Evolutionary conservation across 2,113 vertebrate genomes (phyloP), one percentile per base, ranked within the genome.

Genomic region (Hemichromis elongatus): DNA sequence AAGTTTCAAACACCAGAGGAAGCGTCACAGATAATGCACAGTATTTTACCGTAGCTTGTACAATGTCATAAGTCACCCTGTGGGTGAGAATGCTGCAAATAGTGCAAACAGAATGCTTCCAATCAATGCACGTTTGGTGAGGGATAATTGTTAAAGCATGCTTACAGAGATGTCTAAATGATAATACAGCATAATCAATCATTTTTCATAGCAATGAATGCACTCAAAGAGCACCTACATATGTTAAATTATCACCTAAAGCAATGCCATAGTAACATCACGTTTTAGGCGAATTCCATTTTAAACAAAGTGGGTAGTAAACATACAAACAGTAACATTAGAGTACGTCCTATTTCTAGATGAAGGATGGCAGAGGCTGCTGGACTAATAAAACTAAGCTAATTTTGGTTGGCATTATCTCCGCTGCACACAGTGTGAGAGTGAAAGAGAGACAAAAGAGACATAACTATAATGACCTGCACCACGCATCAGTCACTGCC

Each of bases 351-450:
- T 88, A 83, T 89, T 90, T 82, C 79, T 13, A 86, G 78, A 19
- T 56, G 53, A 66, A 82, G 79, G 79, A 89, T 80, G 77, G 86
- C 75, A 83, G 80, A 40, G 47, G 75, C 53, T 85, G 83, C 37
- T 47, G 42, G 77, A 86, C 81, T 55, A 37, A 84, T 81, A 79
- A 33, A 6, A 59, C 80, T 30, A 73, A 50, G 81, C 73, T 82
- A 87, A 84, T 77, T 70, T 42, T 79, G 68, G 79, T 33, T 88
- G 87, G 86, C 87, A 88, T 89, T 87, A 78, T 88, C 42, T 84
- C 53, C 8, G 8, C 56, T 70, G 50, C 14, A 85, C 55, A 80
- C 24, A 10, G 52, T 13, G 75, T 12, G 66, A 81, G 42, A 33
- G 81, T 11, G 59, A 86, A 21, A 50, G 16, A 53, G 70, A 83